phyloP scores from a whole-genome alignment of 2,113 vertebrate genomes.

The Channa maculata region DNA sequence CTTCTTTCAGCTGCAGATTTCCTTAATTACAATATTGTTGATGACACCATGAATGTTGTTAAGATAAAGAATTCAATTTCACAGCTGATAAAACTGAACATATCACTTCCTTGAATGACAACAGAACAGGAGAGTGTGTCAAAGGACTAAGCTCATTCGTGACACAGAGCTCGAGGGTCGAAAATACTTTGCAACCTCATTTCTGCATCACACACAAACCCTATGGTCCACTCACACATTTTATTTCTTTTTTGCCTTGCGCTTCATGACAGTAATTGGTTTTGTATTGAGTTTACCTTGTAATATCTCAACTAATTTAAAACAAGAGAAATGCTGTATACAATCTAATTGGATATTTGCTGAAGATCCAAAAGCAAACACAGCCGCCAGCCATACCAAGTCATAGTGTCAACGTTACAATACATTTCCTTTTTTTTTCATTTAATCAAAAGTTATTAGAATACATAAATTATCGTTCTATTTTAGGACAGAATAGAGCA shows the following conservation, averaged over 20 bases:
- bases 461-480: too few species aligned
- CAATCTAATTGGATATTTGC: too few species aligned
- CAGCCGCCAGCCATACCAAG: too few species aligned
- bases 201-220: slow-evolving; percentile 6
- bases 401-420: too few species aligned
- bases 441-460: too few species aligned
- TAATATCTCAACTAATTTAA: slow-evolving; percentile 39
- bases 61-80: background rate
- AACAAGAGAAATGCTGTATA: slow-evolving; percentile 10
- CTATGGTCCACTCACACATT: slow-evolving; percentile 11
- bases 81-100: background rate
- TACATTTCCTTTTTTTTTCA: too few species aligned
- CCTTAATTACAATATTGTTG: slow-evolving; percentile 5
- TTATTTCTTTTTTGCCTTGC: slow-evolving; percentile 3
- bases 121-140: background rate
- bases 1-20: background rate
- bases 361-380: too few species aligned
- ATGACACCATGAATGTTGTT: background rate
- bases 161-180: slow-evolving; percentile 13
- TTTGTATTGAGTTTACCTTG: slow-evolving; percentile 20
- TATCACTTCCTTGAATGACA: background rate
- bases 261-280: slow-evolving; percentile 38
- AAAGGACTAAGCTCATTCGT: slow-evolving; percentile 21
- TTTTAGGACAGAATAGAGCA: too few species aligned
- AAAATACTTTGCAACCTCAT: background rate